A percentile compares a stretch with the other conserved stretches of the same genome.
phyloP scores from a whole-genome alignment of 35 echinoderm and acorn worm genomes.

The Amphiura filiformis region DNA sequence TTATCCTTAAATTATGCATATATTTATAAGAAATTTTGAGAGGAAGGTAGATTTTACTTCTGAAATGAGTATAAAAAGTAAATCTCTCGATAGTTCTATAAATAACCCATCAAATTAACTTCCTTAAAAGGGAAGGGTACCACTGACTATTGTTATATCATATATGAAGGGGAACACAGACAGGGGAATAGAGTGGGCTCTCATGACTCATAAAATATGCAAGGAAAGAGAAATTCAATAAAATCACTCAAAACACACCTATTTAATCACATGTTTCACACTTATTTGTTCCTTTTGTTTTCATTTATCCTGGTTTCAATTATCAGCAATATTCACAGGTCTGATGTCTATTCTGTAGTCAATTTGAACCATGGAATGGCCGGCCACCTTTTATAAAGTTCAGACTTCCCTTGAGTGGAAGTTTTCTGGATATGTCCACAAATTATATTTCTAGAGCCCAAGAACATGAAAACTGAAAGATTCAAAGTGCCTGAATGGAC shows the following conservation, averaged over 20 bases:
- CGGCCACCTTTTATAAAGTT: too few species aligned
- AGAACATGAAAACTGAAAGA: too few species aligned
- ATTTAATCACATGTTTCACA: neutral
- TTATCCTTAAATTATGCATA: too few species aligned
- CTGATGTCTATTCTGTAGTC: too few species aligned
- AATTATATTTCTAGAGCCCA: too few species aligned
- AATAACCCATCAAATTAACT: neutral
- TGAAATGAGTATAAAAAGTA: neutral
- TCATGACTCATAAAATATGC: neutral
- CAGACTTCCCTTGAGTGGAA: too few species aligned
- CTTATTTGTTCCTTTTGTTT: neutral
- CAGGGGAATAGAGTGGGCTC: neutral
- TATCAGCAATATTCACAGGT: too few species aligned
- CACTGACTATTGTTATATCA: conserved; percentile 6
- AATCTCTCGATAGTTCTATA: neutral
- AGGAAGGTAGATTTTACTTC: too few species aligned
- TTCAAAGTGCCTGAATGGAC: too few species aligned
- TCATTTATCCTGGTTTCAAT: neutral
- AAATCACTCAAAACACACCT: neutral
- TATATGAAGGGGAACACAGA: neutral
- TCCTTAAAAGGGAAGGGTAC: neutral
- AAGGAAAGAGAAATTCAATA: neutral
- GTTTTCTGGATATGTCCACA: too few species aligned
- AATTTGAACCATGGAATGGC: too few species aligned
- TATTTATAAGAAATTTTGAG: too few species aligned